phyloP scores from a whole-genome alignment of 2,113 vertebrate genomes.

The Rhynchopsitta pachyrhyncha region DNA sequence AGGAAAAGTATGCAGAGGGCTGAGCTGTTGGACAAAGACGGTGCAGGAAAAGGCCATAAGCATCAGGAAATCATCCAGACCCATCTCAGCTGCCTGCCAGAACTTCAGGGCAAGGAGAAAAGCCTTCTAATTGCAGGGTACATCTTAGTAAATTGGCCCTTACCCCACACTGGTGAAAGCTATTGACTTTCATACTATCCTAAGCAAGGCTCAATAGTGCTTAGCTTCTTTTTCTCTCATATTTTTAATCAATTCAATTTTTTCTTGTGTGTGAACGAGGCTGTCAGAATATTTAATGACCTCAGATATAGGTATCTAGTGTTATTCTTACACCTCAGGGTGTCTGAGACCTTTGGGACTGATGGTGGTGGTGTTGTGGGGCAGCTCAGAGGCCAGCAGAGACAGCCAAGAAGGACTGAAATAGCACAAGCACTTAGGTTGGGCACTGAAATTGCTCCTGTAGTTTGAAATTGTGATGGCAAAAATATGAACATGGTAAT shows the following conservation, averaged over 20 bases:
- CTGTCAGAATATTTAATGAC: not conserved
- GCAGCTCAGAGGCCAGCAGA: not conserved
- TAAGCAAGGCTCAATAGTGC: not conserved
- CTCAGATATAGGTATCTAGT: not conserved
- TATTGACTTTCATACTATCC: not conserved
- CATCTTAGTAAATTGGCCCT: not conserved
- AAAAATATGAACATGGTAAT: not conserved
- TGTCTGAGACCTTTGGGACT: not conserved
- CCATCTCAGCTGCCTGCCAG: not conserved
- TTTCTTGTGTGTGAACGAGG: not conserved
- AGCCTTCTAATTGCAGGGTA: not conserved
- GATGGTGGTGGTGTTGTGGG: fast-evolving
- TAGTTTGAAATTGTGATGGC: fast-evolving
- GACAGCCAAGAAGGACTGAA: not conserved
- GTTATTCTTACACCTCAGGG: not conserved
- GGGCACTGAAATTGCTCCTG: not conserved
- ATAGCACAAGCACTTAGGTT: fast-evolving
- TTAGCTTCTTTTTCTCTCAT: not conserved
- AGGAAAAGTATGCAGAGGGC: not conserved
- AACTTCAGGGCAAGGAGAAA: not conserved
- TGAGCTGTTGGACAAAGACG: not conserved
- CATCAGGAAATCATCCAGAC: not conserved
- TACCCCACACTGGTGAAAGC: not conserved
- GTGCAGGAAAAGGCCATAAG: not conserved
- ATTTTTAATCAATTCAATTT: not conserved